Base-by-base conservation (phyloP, 2,113 vertebrate species). In the Chloebia gouldiae region DNA sequence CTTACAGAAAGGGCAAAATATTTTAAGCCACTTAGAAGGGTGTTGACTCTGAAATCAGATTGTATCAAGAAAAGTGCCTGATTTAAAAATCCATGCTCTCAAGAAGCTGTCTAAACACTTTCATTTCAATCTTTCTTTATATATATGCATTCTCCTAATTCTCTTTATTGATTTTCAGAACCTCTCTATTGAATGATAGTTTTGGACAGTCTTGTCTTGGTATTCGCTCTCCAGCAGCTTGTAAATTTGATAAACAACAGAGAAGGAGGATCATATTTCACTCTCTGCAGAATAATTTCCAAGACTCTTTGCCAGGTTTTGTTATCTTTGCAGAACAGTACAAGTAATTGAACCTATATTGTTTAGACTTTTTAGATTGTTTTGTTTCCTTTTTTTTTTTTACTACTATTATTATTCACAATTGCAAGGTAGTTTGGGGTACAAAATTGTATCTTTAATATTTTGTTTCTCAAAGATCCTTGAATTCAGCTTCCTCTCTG, bases 31-130 rank as follows among this genome's bases (percentile, higher is more conserved):
- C 54, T 95, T 59, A 66, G 28, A 89, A 95, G 4, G 31, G 39
- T 80, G 63, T 54, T 90, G 70, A 85, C 78, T 76, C 53, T 63
- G 50, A 87, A 94, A 94, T 87, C 75, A 91, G 70, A 95, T 71
- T 68, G 37, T 42, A 81, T 23, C 33, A 89, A 71, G 57, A 81
- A 47, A 85, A 31, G 44, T 37, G 15, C 5, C 42, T 76, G 59
- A 77, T 94, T 91, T 89, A 65, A 95, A 92, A 90, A 89, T 78
- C 79, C 86, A 59, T 72, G 54, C 66, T 91, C 86, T 50, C 14
- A 57, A 65, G 45, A 87, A 81, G 11, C 24, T 81, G 25, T 71
- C 72, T 95, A 65, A 91, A 87, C 40, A 68, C 20, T 79, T 68
- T 61, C 12, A 47, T 94, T 95, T 92, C 9, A 31, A 81, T 50